Evolutionary conservation across 2,888 invertebrate species (phyloP).

Genomic region (Eledona agricola): DNA sequence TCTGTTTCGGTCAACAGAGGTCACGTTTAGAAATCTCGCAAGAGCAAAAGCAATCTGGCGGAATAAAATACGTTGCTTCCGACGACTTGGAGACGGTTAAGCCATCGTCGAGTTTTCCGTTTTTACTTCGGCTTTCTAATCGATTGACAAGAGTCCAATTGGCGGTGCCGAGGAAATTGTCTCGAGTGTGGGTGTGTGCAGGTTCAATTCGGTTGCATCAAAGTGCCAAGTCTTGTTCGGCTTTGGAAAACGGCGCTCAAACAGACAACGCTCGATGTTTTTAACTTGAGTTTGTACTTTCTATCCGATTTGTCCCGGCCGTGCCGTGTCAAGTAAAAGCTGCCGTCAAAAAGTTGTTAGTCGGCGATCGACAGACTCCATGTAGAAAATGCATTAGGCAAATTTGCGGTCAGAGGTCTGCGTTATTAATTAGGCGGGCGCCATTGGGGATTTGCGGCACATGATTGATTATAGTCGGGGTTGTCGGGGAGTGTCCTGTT

Average conservation of each 20-base stretch:
- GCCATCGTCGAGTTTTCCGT: conserved; percentile 15
- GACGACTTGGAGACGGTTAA: conserved; percentile 21
- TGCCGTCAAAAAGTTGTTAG: conserved; percentile 43
- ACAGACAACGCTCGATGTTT: conserved; percentile 37
- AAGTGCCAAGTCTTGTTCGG: conserved; percentile 40
- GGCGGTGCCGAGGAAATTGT: conserved; percentile 32
- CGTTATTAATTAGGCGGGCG: conserved; percentile 44
- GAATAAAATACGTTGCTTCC: conserved; percentile 22
- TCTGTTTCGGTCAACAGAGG: conserved; percentile 13
- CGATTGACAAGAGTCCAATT: conserved; percentile 35
- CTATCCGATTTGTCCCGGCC: conserved; percentile 32
- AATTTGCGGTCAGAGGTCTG: conserved; percentile 44
- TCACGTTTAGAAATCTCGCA: conserved; percentile 26
- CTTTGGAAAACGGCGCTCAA: conserved; percentile 29
- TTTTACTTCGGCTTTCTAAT: conserved; percentile 17
- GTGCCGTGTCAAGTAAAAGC: conserved; percentile 29
- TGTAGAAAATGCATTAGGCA: conserved; percentile 41
- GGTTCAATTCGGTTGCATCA: conserved; percentile 35
- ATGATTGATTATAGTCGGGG: conserved; percentile 42
- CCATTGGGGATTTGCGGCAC: conserved; percentile 44
- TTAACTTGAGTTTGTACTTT: conserved; percentile 31
- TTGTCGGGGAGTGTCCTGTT: conserved; percentile 36
- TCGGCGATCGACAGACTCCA: conserved; percentile 43
- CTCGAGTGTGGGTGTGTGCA: conserved; percentile 25
- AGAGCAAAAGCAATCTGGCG: conserved; percentile 27